A percentile compares a stretch with the other conserved stretches of the same genome.
These are phyloP conservation scores for Drosophila pectinifera DNA, from an alignment of 1,140 invertebrate genomes.

Conservation along the genomic window DNA sequence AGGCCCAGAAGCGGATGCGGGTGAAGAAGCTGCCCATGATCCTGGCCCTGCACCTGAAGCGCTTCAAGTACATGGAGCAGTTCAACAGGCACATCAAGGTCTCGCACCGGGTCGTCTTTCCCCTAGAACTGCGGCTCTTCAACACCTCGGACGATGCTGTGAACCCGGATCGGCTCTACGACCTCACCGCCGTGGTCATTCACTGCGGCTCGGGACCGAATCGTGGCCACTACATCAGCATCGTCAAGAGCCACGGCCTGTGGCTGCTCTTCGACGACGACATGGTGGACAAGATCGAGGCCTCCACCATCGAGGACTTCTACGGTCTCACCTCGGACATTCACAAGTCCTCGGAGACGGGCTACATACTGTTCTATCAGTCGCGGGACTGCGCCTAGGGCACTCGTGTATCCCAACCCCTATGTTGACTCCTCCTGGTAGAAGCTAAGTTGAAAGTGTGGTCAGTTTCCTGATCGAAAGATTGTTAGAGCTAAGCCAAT, in stretches of 20 bases:
- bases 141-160: slow-evolving; percentile 99
- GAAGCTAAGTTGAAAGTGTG: slow-evolving; percentile 16
- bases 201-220: slow-evolving; percentile 99
- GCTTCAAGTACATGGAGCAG: slow-evolving; percentile 99
- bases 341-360: slow-evolving; percentile 99
- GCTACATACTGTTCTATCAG: slow-evolving; percentile 99
- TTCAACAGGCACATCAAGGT: slow-evolving; percentile 99
- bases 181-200: slow-evolving; percentile 99
- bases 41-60: slow-evolving; percentile 98
- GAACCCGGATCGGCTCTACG: slow-evolving; percentile 98
- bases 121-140: slow-evolving; percentile 98
- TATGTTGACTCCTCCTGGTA: slow-evolving; percentile 4
- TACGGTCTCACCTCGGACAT: slow-evolving; percentile 99
- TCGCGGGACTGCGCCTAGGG: slow-evolving; percentile 90
- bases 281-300: slow-evolving; percentile 99
- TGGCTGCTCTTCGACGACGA: slow-evolving; percentile 99
- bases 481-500: slow-evolving; percentile 40
- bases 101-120: slow-evolving; percentile 99
- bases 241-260: slow-evolving; percentile 99
- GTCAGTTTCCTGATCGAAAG: slow-evolving; percentile 9
- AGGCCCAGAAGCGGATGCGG: slow-evolving; percentile 98
- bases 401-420: not conserved
- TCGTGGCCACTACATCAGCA: slow-evolving; percentile 99
- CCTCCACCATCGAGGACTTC: slow-evolving; percentile 99
- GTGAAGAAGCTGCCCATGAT: slow-evolving; percentile 99